Base-by-base conservation (phyloP, 2,113 vertebrate species). In the Cyanocitta stelleri region DNA sequence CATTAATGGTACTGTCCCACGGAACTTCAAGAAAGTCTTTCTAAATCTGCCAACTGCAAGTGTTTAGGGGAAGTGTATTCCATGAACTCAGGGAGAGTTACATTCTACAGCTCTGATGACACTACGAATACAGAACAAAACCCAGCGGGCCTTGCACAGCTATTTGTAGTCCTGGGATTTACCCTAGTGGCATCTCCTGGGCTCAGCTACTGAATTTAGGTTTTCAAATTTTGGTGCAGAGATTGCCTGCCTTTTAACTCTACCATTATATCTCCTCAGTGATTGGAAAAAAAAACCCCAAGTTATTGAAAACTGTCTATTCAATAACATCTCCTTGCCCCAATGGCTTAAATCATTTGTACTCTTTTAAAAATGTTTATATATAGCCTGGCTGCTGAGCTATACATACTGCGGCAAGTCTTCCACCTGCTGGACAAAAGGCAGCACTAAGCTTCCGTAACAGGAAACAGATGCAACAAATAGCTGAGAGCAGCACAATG, bases 401-500 rank as follows among this genome's bases (percentile, higher is more conserved):
- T 46, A 9, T 6, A 17, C 32, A 59, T 55, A 23, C 84, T 93
- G 95, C 85, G 80, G 95, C 96, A 96, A 97, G 95, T 62, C 89
- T 95, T 94, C 96, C 96, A 96, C 91, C 97, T 97, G 96, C 97
- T 97, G 97, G 97, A 89, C 78, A 94, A 91, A 94, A 95, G 67
- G 79, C 90, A 94, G 75, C 71, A 90, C 20, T 68, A 59, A 93
- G 33, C 55, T 91, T 96, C 93, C 90, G 83, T 35, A 64, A 22
- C 91, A 97, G 97, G 96, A 97, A 97, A 96, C 94, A 96, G 96
- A 97, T 95, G 90, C 68, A 82, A 73, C 58, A 73, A 79, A 63
- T 75, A 83, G 44, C 87, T 86, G 37, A 14, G 26, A 89, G 27
- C 67, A 49, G 74, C 67, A 96, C 83, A 96, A 93, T 84, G 41